Evolutionary conservation across 2,888 invertebrate species (phyloP), one percentile per base, ranked within the genome.

Genomic region (Meteorus colon): DNA sequence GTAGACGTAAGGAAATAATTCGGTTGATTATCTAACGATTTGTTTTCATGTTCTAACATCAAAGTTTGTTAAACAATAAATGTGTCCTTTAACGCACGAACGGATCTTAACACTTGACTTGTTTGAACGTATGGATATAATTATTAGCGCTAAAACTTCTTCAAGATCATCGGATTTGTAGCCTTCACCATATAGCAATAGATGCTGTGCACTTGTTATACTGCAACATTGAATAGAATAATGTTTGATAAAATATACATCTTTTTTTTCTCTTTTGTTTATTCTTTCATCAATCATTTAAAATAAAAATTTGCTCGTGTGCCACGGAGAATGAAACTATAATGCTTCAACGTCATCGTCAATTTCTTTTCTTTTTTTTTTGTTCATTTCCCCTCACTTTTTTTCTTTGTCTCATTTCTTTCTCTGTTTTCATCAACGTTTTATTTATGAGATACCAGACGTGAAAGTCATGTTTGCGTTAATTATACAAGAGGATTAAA

Each of bases 21-120:
- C 1, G 19, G 51, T 45, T 19, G 45, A 74, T 69, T 74, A 69
- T 51, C 37, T 69, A 69, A 69, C 41, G 48, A n/a, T 16, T 31
- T 2, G 4, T 29, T 34, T 34, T 27, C 27, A n/a, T 48, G 27
- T 16, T 48, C 5, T n/a, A 27, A 41, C 29, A n/a, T 60, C 27
- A 27, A 59, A 19, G n/a, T 29, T 41, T 67, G 67, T 19, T 31
- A 31, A 60, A 45, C 59, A 69, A 51, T 69, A 12, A 67, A 74
- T 74, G 14, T 55, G 70, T 75, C 74, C 74, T 75, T 75, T 75
- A 65, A 75, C 70, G 74, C 74, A 70, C 16, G 48, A 75, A 37
- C 41, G 41, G 19, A 19, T 34, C 37, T 37, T 62, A 45, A 65
- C 51, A 48, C 19, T 51, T 29, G 19, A 60, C 63, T 29, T 19